Evolutionary conservation across 2,888 invertebrate species (phyloP), one percentile per base, ranked within the genome.

Genomic region (Lymantria monacha): DNA sequence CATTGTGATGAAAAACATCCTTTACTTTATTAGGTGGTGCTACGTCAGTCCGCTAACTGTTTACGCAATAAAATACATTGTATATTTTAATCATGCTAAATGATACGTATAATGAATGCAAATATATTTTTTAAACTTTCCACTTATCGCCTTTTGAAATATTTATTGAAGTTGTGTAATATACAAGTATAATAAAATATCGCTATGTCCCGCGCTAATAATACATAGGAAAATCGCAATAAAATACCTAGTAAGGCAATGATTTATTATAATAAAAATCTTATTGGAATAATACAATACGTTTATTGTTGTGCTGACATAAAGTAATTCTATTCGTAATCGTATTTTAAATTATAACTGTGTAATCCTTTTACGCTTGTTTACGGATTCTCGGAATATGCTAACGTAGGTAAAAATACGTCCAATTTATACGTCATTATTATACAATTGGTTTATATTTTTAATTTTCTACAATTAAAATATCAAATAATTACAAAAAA

Each of bases 1-100:
- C 61, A 59, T 57, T 56, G 59, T 60, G 54, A 59, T 59, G 63
- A 49, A 53, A 55, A 49, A 51, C 42, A 58, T 60, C 70, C 71
- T 69, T 73, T 63, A 72, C 61, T 33, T 53, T 62, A 46, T 55
- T 58, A 64, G 55, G 46, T 57, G 9, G 41, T 14, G 47, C 31
- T 40, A 56, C 49, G 50, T 56, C 14, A 41, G 31, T 45, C 22
- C 33, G 43, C 43, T 48, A 46, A 43, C 58, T 50, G 49, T 38
- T 46, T 48, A 43, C 30, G 33, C 49, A 52, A 15, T 43, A 48
- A 57, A 52, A 51, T 45, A 22, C 52, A 55, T 51, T 57, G 42
- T 55, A 59, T 46, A 59, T 31, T 42, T 44, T 45, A 37, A 50
- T 52, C 44, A 49, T 53, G 36, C 42, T 46, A 10, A 46, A 46